Evolutionary conservation across 2,888 invertebrate genomes (phyloP).

Genomic region (Panzeria rudis): DNA sequence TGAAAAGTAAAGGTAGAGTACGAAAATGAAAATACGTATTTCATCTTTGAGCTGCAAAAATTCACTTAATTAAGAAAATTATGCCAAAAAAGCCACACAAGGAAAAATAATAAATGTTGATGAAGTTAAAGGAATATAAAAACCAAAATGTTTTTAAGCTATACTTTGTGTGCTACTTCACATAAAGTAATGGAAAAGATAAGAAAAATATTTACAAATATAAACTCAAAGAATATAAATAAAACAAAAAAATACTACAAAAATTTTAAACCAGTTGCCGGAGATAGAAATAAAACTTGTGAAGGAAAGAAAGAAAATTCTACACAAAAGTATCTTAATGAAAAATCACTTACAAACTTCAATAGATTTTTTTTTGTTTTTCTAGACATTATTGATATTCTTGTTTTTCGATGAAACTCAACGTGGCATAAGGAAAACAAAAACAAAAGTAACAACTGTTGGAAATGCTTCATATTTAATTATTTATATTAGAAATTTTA

Average conservation of each 20-base stretch:
- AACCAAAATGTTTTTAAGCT: conserved; percentile 26
- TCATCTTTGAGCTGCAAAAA: conserved; percentile 31
- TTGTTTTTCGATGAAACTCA: conserved; percentile 14
- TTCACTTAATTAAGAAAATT: conserved; percentile 70
- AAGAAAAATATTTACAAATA: conserved; percentile 27
- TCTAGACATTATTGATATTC: neutral
- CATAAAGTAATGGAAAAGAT: neutral
- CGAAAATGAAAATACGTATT: conserved; percentile 26
- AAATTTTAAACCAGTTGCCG: conserved; percentile 9
- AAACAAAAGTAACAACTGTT: conserved; percentile 24
- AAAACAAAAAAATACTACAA: neutral
- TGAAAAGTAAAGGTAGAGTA: conserved; percentile 40
- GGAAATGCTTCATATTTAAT: neutral
- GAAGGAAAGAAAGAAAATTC: neutral
- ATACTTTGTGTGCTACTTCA: neutral
- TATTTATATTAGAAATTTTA: neutral
- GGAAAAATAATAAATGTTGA: neutral
- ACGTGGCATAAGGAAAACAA: conserved; percentile 27
- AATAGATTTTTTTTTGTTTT: neutral
- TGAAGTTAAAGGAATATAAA: neutral
- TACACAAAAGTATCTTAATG: conserved; percentile 8
- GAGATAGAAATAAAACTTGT: conserved; percentile 22
- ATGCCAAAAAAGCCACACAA: conserved; percentile 56
- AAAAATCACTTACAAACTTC: conserved; percentile 37
- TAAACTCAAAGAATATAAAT: neutral